Conservation (phyloP, 2,888 invertebrate genomes). For the Plemyria rubiginata region DNA sequence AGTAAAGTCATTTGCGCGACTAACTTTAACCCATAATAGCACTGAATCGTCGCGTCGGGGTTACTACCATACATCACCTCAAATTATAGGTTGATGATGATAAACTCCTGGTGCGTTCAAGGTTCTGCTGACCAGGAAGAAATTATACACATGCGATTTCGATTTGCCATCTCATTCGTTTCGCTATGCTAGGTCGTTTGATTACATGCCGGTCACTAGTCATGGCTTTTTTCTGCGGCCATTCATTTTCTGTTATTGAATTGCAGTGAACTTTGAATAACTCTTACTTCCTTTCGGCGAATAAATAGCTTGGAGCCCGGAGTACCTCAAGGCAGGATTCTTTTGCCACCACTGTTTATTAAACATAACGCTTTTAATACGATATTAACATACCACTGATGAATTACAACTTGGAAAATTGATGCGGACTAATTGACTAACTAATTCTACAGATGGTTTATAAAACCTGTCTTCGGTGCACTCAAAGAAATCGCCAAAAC, state of each 20-base stretch:
- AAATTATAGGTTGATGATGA: constrained; percentile 1
- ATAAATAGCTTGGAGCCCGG: neutral
- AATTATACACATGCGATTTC: constrained; percentile 27
- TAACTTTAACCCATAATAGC: neutral
- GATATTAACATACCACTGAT: no score
- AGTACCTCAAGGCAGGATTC: neutral
- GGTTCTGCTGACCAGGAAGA: constrained; percentile 29
- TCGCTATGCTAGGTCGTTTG: constrained; percentile 27
- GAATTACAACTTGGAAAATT: neutral
- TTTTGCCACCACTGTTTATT: neutral
- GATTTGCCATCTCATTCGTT: constrained; percentile 29
- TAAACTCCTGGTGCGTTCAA: constrained; percentile 15
- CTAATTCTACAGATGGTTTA: neutral
- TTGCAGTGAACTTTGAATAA: neutral
- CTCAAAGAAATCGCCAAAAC: neutral
- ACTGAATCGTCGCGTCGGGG: neutral
- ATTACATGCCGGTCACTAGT: constrained; percentile 16
- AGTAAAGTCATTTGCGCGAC: no score
- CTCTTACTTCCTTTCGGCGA: neutral
- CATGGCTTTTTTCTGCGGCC: constrained; percentile 11
- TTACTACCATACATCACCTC: neutral
- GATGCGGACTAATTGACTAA: neutral
- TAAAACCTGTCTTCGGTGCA: no score
- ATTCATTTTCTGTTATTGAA: neutral
- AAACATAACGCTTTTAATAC: constrained; percentile 1